phyloP scores from a whole-genome alignment of 2,797 vertebrate species.

The Sarcophilus harrisii region DNA sequence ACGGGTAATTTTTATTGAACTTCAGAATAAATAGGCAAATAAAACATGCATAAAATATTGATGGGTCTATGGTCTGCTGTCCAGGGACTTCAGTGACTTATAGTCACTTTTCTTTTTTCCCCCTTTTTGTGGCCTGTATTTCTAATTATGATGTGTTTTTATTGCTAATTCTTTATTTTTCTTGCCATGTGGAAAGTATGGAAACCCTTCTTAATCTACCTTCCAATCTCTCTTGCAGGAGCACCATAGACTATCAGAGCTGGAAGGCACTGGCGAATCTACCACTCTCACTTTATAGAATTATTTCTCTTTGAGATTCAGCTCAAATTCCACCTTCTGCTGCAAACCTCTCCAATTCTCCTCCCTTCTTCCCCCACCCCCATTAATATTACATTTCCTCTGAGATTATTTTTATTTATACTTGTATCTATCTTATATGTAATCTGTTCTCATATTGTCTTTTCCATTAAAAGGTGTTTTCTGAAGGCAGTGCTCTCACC shows the following conservation, averaged over 20 bases:
- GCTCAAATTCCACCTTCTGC: background rate
- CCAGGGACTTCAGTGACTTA: conserved; percentile 64
- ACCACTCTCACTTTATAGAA: background rate
- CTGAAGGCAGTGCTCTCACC: background rate
- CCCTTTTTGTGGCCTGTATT: conserved; percentile 47
- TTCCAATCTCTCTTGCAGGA: background rate
- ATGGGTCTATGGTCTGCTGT: conserved; percentile 58
- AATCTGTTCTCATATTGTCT: background rate
- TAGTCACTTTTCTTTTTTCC: conserved; percentile 56
- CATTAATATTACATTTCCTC: background rate
- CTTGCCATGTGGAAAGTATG: conserved; percentile 35
- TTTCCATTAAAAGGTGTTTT: background rate
- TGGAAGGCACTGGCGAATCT: background rate
- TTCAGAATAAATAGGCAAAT: conserved; percentile 79
- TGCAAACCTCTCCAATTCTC: background rate
- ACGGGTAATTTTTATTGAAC: conserved; percentile 80
- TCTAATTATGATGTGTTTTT: conserved; percentile 53
- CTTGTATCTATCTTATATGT: background rate
- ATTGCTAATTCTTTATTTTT: conserved; percentile 48
- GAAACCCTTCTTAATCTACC: background rate
- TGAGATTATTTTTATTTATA: background rate
- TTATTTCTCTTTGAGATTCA: background rate
- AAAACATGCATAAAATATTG: conserved; percentile 81
- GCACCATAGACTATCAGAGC: background rate
- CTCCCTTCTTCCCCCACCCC: background rate